Conservation (phyloP, 2,797 vertebrate genomes). For the Mallotus villosus region DNA sequence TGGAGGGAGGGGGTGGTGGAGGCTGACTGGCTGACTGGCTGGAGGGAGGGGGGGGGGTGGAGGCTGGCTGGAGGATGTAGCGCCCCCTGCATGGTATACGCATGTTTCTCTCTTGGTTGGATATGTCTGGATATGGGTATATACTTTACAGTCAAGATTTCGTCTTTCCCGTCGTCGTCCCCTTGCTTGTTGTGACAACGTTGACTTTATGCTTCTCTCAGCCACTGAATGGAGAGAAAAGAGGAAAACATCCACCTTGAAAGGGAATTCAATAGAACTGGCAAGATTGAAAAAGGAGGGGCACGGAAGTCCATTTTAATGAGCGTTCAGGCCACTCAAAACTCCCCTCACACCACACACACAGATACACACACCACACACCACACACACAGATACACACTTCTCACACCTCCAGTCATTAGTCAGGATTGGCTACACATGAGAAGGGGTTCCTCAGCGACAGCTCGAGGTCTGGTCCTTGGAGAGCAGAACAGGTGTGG, state of each 20-base stretch:
- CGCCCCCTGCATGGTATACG: no score
- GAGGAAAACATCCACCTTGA: background rate
- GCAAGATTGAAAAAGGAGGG: background rate
- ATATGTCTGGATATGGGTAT: slow-evolving; percentile 32
- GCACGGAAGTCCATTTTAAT: background rate
- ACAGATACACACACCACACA: background rate
- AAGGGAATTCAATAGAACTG: background rate
- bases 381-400: background rate
- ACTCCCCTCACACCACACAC: slow-evolving; percentile 5
- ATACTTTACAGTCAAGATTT: background rate
- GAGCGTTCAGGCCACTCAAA: background rate
- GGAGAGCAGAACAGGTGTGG: slow-evolving; percentile 15
- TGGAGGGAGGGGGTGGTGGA: no score
- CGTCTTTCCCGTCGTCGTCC: slow-evolving; percentile 17
- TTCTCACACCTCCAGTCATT: background rate
- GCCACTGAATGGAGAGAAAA: slow-evolving; percentile 29
- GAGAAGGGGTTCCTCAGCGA: background rate
- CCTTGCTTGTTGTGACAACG: slow-evolving; percentile 14
- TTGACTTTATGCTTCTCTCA: slow-evolving; percentile 33
- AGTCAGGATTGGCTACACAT: background rate
- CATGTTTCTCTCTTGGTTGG: slow-evolving; percentile 20
- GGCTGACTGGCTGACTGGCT: no score
- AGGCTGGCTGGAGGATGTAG: background rate
- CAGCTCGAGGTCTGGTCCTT: background rate
- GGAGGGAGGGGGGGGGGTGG: no score